Base-by-base conservation (phyloP, 2,888 invertebrate genomes). In the Nomada hirtipes region DNA sequence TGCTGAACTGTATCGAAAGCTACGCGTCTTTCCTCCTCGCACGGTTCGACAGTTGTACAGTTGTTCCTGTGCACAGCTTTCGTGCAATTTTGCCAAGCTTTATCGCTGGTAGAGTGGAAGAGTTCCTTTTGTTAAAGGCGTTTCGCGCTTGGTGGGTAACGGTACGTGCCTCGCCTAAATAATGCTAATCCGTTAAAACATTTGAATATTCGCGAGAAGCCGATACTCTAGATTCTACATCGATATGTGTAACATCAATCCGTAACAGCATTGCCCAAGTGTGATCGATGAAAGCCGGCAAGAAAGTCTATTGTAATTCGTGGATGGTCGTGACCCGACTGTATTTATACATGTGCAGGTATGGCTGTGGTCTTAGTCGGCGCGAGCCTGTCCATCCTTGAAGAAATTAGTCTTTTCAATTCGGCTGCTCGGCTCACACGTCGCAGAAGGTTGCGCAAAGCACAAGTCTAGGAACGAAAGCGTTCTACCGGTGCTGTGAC, bases 271-370 rank as follows among this genome's bases (percentile, higher is more conserved):
- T 93, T 93, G 92, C 93, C 91, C 88, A 93, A 93, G 91, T 88
- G 84, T 85, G 88, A 92, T 91, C 93, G 93, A 93, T 91, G 93
- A 93, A 94, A 94, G 93, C 92, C 87, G 89, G 88, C 87, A 94
- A 93, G 94, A 94, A 94, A 93, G 94, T 93, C 93, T 91, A 94
- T 94, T 94, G 91, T 93, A 93, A 94, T 93, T 93, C 94, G 90
- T 91, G 91, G 84, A 92, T 91, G 90, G 93, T 93, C 94, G 93
- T 91, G 91, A 89, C 90, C 91, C 90, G 90, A 93, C 92, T 93
- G 93, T 93, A 93, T 93, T 93, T 93, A 93, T 93, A 93, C 90
- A 93, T 93, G 93, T 92, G 93, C 92, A 86, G 88, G 91, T 91
- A 91, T 92, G 91, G 90, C 89, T 85, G 89, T 89, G 88, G 89